Evolutionary conservation across 2,888 invertebrate species (phyloP).

Genomic region (Artemia sinica): DNA sequence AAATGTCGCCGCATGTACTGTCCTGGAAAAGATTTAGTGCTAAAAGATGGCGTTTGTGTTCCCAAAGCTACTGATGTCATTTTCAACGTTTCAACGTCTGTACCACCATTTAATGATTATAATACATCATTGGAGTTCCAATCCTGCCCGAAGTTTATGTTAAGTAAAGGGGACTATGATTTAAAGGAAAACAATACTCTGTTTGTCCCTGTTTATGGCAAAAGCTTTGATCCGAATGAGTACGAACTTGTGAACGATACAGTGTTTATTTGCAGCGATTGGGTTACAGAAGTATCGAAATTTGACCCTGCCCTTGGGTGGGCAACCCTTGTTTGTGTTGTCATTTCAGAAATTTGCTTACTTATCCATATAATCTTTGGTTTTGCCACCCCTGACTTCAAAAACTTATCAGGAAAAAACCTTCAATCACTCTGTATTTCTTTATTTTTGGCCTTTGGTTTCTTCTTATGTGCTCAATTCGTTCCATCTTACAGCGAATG

Average conservation of each 20-base stretch:
- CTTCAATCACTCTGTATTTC: slow-evolving; percentile 37
- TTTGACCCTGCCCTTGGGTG: slow-evolving; percentile 32
- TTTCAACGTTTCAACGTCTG: slow-evolving; percentile 17
- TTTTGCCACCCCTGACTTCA: slow-evolving; percentile 34
- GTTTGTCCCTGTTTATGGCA: slow-evolving; percentile 30
- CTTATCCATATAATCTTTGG: slow-evolving; percentile 35
- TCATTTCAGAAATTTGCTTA: slow-evolving; percentile 36
- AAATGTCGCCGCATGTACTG: slow-evolving; percentile 33
- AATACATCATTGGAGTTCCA: slow-evolving; percentile 25
- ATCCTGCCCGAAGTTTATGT: slow-evolving; percentile 31
- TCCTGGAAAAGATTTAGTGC: slow-evolving; percentile 28
- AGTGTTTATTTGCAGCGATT: slow-evolving; percentile 31
- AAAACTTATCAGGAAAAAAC: slow-evolving; percentile 38
- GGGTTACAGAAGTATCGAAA: slow-evolving; percentile 29
- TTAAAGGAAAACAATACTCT: slow-evolving; percentile 30
- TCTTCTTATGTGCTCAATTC: slow-evolving; percentile 34
- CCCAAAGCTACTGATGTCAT: slow-evolving; percentile 25
- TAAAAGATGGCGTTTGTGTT: slow-evolving; percentile 29
- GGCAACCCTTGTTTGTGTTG: slow-evolving; percentile 34
- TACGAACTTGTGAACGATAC: slow-evolving; percentile 30
- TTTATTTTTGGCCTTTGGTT: slow-evolving; percentile 35
- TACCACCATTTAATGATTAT: slow-evolving; percentile 16
- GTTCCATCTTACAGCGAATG: slow-evolving; percentile 26
- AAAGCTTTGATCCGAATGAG: slow-evolving; percentile 29
- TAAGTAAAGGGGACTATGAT: slow-evolving; percentile 31